Base-by-base conservation (phyloP, 2,888 invertebrate genomes). In the Cheilosia variabilis region DNA sequence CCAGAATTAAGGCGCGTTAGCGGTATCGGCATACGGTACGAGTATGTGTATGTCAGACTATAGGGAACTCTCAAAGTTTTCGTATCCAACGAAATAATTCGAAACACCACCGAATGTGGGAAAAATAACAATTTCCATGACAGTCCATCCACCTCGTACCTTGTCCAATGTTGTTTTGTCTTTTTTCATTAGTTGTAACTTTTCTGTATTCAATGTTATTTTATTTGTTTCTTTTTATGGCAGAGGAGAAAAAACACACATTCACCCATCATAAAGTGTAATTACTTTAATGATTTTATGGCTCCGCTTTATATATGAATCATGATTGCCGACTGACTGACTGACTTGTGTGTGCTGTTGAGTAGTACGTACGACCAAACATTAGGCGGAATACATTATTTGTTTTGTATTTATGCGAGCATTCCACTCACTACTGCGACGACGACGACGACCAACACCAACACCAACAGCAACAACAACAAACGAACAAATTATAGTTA, bases 201-300 rank as follows among this genome's bases (percentile, higher is more conserved):
- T 68, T 68, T 75, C 65, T 63, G 62, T 50, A 47, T 52, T 65
- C 57, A 75, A 53, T 63, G 68, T 60, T 69, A 24, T 81, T 66
- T 60, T 60, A 34, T 52, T 81, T 76, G 57, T 68, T 57, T 80
- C 72, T 72, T 86, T 71, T 81, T 60, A 72, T 77, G 76, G 60
- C 55, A 65, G 78, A 62, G 19, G 31, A 31, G 9, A 31, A 31
- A 73, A 87, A 41, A 69, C 81, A 77, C 63, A 84, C 84, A 87
- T 87, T 87, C 88, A 87, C 88, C 88, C 88, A 87, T 88, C 88
- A 87, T 88, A 88, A 88, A 88, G 88, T 88, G 88, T 88, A 88
- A 88, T 88, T 88, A 88, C 88, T 88, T 88, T 88, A 88, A 88
- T 88, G 88, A 88, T 88, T 88, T 88, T 88, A 88, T 88, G 88